Conservation (phyloP, 1,140 invertebrate genomes). For the Odontomachus brunneus region DNA sequence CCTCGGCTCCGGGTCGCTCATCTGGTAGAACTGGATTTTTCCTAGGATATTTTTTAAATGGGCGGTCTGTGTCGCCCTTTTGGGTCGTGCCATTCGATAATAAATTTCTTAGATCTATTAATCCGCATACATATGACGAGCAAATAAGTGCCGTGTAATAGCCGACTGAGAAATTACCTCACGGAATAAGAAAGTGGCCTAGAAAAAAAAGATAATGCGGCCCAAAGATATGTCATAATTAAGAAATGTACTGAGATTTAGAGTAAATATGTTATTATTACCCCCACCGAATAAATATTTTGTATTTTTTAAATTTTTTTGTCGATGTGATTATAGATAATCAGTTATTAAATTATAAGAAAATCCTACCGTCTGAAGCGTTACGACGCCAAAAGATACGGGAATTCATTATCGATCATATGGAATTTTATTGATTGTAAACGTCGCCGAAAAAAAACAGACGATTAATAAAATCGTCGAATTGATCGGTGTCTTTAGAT, state of each 20-base stretch:
- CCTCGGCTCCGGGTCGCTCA: conserved; percentile 17
- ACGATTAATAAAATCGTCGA: not conserved
- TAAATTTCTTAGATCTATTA: conserved; percentile 46
- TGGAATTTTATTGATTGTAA: conserved; percentile 12
- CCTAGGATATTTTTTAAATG: conserved; percentile 52
- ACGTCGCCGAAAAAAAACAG: too few relatives aligned
- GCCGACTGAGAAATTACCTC: not conserved
- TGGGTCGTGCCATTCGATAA: conserved; percentile 50
- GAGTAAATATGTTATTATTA: too few relatives aligned
- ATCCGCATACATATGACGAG: conserved; percentile 47
- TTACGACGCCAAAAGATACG: not conserved
- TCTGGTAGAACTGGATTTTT: conserved; percentile 45
- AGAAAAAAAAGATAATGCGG: not conserved
- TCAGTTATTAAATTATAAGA: not conserved
- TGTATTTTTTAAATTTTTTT: too few relatives aligned
- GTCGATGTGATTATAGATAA: too few relatives aligned
- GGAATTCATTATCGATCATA: conserved; percentile 1
- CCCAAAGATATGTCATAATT: too few relatives aligned
- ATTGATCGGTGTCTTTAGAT: conserved; percentile 2
- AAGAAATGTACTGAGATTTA: too few relatives aligned
- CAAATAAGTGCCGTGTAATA: not conserved
- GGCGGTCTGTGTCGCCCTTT: conserved; percentile 11
- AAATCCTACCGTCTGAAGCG: not conserved
- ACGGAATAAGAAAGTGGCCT: not conserved
- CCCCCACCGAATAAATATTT: too few relatives aligned